phyloP scores from a whole-genome alignment of 2,888 invertebrate species.

The Anticlea derivata region DNA sequence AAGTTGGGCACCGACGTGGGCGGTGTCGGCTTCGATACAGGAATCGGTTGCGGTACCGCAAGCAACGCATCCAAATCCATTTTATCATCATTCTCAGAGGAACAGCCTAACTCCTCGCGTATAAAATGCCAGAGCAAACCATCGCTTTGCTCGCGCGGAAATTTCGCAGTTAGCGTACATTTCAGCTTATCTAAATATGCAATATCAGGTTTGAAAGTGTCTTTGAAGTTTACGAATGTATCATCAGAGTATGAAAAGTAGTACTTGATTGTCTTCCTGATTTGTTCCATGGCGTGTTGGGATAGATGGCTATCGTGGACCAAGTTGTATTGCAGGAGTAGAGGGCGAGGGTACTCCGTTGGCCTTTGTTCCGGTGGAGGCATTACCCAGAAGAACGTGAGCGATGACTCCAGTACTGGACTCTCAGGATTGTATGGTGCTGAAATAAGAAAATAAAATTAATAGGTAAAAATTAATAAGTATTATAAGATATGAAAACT shows the following conservation, averaged over 20 bases:
- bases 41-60: slow-evolving; percentile 83
- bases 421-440: slow-evolving; percentile 93
- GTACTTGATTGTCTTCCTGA: slow-evolving; percentile 93
- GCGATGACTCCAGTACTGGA: slow-evolving; percentile 90
- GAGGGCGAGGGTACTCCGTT: slow-evolving; percentile 95
- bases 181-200: slow-evolving; percentile 94
- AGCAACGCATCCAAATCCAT: slow-evolving; percentile 84
- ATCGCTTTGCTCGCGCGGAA: slow-evolving; percentile 91
- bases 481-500: no score
- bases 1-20: slow-evolving; percentile 69
- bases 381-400: slow-evolving; percentile 96
- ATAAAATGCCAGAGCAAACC: slow-evolving; percentile 91
- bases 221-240: slow-evolving; percentile 72
- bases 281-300: slow-evolving; percentile 92
- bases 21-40: slow-evolving; percentile 70
- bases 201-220: slow-evolving; percentile 87
- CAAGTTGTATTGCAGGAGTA: slow-evolving; percentile 94
- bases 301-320: slow-evolving; percentile 92
- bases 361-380: slow-evolving; percentile 97
- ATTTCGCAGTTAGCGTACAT: slow-evolving; percentile 90
- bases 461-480: neutral
- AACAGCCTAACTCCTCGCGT: slow-evolving; percentile 88
- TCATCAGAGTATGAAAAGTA: slow-evolving; percentile 86
- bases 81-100: slow-evolving; percentile 87
- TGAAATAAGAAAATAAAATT: slow-evolving; percentile 61